These are phyloP conservation scores for Morus bassanus DNA, from an alignment of 2,797 vertebrate species.

Conservation along the genomic window DNA sequence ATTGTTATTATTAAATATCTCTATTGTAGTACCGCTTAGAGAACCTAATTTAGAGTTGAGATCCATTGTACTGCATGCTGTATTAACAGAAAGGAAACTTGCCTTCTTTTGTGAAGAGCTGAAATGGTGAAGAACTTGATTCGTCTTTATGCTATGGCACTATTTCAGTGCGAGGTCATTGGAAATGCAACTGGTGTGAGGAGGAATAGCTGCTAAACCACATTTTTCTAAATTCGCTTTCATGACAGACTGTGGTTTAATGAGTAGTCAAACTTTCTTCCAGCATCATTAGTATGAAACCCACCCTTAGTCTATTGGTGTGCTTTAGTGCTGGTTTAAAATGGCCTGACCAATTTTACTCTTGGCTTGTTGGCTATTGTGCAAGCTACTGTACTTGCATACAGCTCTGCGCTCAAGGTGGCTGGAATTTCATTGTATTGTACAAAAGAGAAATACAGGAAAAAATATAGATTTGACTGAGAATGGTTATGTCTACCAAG, in stretches of 20 bases:
- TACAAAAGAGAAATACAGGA: background rate
- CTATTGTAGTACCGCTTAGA: background rate
- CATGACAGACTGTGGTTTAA: background rate
- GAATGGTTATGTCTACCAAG: background rate
- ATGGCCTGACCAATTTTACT: background rate
- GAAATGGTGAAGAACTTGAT: background rate
- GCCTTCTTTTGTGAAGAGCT: background rate
- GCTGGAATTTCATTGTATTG: background rate
- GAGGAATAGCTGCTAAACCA: background rate
- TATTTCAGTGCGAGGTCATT: background rate
- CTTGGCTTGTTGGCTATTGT: background rate
- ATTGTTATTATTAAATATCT: slow-evolving; percentile 62
- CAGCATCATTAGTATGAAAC: background rate
- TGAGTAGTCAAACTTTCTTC: background rate
- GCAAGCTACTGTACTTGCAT: background rate
- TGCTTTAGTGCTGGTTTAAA: background rate
- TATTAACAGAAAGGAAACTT: slow-evolving; percentile 23
- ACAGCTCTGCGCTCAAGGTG: background rate
- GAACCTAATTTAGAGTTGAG: slow-evolving; percentile 17
- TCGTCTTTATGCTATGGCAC: background rate
- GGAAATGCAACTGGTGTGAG: background rate
- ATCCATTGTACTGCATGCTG: background rate
- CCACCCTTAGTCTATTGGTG: background rate
- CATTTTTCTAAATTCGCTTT: background rate
- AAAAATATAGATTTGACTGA: background rate